These are phyloP conservation scores for Brachyptera risi DNA, from an alignment of 2,888 invertebrate species.

Conservation along the genomic window DNA sequence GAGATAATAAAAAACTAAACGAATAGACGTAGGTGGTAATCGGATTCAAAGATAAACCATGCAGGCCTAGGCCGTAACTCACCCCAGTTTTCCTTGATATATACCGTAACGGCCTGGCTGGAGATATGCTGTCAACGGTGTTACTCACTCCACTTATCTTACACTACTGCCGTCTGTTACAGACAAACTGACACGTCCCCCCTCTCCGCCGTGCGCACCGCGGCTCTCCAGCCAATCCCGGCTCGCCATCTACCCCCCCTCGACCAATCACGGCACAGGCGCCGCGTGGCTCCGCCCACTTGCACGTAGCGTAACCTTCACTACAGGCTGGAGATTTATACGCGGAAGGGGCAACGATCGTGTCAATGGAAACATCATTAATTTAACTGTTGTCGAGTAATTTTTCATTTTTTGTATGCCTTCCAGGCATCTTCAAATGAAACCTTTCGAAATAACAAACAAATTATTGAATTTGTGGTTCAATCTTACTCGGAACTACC, in stretches of 20 bases:
- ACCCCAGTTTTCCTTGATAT: constrained; percentile 6
- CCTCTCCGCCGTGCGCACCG: constrained; percentile 4
- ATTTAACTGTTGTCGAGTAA: constrained; percentile 21
- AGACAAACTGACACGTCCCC: constrained; percentile 12
- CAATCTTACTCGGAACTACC: too few relatives aligned
- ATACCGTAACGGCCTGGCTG: not conserved
- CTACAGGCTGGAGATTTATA: not conserved
- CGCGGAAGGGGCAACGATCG: not conserved
- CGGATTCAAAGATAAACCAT: constrained; percentile 24
- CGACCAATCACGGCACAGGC: not conserved
- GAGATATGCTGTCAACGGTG: constrained; percentile 14
- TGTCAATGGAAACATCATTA: constrained; percentile 20
- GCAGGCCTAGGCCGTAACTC: constrained; percentile 20
- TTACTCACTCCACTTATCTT: constrained; percentile 16
- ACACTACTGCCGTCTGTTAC: constrained; percentile 20
- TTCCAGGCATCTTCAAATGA: too few relatives aligned
- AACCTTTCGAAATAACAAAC: too few relatives aligned
- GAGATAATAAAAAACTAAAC: not conserved
- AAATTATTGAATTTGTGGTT: too few relatives aligned
- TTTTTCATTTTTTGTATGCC: constrained; percentile 21
- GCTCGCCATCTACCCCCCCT: not conserved
- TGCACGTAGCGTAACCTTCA: not conserved
- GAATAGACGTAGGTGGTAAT: constrained; percentile 1
- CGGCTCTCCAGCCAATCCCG: not conserved
- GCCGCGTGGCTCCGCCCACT: constrained; percentile 11